Evolutionary conservation across 2,113 vertebrate species (phyloP).

Genomic region (Hemiscyllium ocellatum): DNA sequence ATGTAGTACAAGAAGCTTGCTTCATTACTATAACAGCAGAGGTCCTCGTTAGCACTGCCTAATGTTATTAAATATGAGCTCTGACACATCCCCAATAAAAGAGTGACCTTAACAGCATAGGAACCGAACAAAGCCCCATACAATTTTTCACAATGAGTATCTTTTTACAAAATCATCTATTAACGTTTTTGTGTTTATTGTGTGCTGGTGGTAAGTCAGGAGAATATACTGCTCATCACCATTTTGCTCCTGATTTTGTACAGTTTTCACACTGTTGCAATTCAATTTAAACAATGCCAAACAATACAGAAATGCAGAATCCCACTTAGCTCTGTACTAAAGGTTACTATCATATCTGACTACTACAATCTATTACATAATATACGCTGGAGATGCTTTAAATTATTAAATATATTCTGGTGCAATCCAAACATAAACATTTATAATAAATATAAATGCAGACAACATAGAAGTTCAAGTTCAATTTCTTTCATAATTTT

Average conservation of each 20-base stretch:
- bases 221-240: not conserved
- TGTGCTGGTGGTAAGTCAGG: not conserved
- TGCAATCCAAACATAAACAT: not conserved
- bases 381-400: too few relatives aligned
- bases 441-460: not conserved
- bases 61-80: conserved; percentile 60
- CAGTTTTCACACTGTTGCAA: not conserved
- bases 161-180: not conserved
- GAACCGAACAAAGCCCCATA: conserved; percentile 64
- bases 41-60: conserved; percentile 72
- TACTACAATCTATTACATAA: not conserved
- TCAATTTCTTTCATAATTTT: not conserved
- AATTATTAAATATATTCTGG: not conserved
- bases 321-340: not conserved
- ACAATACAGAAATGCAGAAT: not conserved
- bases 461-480: not conserved
- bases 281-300: not conserved
- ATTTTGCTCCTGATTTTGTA: not conserved
- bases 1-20: conserved; percentile 61
- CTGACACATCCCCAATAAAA: conserved; percentile 63
- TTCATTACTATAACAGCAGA: conserved; percentile 65
- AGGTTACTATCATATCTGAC: not conserved
- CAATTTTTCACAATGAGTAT: conserved; percentile 44
- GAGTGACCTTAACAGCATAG: conserved; percentile 66
- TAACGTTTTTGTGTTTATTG: not conserved